Evolutionary conservation across 2,113 vertebrate genomes (phyloP).

Genomic region (Barnardius zonarius): DNA sequence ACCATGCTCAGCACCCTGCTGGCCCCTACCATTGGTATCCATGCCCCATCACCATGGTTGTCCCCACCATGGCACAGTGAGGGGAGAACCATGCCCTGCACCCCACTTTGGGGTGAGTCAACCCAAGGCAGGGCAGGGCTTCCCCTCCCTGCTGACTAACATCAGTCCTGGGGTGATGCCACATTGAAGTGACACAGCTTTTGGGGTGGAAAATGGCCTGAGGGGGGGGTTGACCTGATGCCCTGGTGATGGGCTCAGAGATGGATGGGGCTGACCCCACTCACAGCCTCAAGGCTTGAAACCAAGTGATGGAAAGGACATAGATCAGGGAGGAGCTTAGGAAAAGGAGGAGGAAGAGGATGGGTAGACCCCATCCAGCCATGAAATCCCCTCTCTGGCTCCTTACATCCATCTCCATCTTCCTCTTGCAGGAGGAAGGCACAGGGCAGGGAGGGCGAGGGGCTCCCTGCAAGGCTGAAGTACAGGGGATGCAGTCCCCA

Average conservation of each 20-base stretch:
- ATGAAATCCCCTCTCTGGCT: neutral
- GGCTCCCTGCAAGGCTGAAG: fast-evolving
- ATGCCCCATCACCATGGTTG: neutral
- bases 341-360: neutral
- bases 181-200: neutral
- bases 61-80: neutral
- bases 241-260: neutral
- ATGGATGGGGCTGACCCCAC: neutral
- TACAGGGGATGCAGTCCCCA: neutral
- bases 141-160: slow-evolving; percentile 58
- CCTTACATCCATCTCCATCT: neutral
- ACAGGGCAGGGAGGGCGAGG: neutral
- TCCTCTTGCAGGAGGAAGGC: neutral
- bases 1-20: neutral
- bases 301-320: neutral
- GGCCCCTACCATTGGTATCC: neutral
- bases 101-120: slow-evolving; percentile 36
- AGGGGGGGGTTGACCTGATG: neutral
- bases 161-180: neutral
- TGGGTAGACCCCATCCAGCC: neutral
- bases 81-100: neutral
- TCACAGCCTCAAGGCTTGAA: neutral
- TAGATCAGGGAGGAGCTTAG: neutral
- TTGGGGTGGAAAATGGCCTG: neutral
- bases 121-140: neutral